Base-by-base conservation (phyloP, 2,113 vertebrate genomes). In the Rutilus rutilus region DNA sequence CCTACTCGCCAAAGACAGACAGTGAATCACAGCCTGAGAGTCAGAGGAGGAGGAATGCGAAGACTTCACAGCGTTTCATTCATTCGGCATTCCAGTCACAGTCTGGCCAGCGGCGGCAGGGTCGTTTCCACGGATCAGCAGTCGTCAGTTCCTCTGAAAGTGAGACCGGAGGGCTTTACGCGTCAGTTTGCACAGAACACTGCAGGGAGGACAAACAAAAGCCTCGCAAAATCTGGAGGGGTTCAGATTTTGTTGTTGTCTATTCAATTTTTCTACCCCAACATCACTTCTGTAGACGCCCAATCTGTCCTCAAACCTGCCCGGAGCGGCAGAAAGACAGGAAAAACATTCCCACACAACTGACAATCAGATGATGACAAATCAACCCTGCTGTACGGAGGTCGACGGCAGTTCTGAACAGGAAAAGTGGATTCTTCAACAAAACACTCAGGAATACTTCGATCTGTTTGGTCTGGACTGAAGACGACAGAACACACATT, bases 1-100 rank as follows among this genome's bases (percentile, higher is more conserved):
- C 78, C 78, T 84, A 88, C 67, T 67, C 59, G 36, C 71, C 71
- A 67, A 76, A 88, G 82, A 39, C 50, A 84, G 69, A 19, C 39
- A 84, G 60, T 80, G 71, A 47, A 54, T 83, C 60, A 62, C 17
- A 62, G 36, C 6, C 57, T 39, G 60, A 14, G 5, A 36, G 71
- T 50, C 52, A 88, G 64, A 64, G 64, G 23, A 39, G 12, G 78
- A 82, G 19, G 77, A 50, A 64, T 57, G 45, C 27, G 27, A 81
- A 54, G 69, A 39, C 54, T 78, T 87, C 67, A n/a, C 71, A 8
- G 15, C 9, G 4, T 74, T 59, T 79, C 39, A 74, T 79, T 71
- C 83, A 54, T 77, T 57, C 85, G 60, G 39, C 78, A 39, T 82
- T 87, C 77, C 69, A 60, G 78, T 45, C 82, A 85, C 60, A 33